A percentile compares a stretch with the other conserved stretches of the same genome.
Conservation (phyloP, 2,113 vertebrate species). For the Nycticorax nycticorax region DNA sequence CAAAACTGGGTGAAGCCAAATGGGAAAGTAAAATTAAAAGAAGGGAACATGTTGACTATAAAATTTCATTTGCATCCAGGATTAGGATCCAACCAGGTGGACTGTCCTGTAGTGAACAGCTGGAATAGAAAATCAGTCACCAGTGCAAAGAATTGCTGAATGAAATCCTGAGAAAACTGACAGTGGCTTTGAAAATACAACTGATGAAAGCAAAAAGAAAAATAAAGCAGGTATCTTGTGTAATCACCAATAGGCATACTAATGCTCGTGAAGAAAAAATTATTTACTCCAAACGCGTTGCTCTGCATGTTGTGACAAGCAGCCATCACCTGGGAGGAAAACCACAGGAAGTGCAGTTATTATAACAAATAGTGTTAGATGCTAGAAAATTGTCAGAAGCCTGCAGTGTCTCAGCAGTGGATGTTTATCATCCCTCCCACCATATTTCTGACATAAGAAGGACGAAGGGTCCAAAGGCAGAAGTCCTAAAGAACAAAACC, state of each 20-base stretch:
- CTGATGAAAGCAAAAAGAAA: neutral
- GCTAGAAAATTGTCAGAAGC: neutral
- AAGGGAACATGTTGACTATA: slow-evolving; percentile 61
- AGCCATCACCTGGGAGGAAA: neutral
- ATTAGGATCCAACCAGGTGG: slow-evolving; percentile 76
- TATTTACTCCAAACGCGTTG: neutral
- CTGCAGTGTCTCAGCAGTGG: neutral
- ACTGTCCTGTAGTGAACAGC: neutral
- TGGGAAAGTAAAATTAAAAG: slow-evolving; percentile 53
- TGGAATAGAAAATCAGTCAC: neutral
- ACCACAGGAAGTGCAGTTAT: neutral
- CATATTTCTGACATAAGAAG: neutral
- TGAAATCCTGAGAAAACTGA: neutral
- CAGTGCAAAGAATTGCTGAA: neutral
- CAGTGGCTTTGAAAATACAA: slow-evolving; percentile 18
- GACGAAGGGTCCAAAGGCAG: neutral
- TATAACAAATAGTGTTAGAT: too few species aligned
- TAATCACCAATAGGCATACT: neutral
- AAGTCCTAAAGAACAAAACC: neutral
- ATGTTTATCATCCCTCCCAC: neutral
- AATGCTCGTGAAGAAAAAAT: neutral
- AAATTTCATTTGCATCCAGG: slow-evolving; percentile 84
- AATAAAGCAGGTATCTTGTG: neutral
- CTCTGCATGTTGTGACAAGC: neutral
- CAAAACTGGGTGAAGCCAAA: neutral